Conservation (phyloP, 2,113 vertebrate genomes). For the Pedetes capensis region DNA sequence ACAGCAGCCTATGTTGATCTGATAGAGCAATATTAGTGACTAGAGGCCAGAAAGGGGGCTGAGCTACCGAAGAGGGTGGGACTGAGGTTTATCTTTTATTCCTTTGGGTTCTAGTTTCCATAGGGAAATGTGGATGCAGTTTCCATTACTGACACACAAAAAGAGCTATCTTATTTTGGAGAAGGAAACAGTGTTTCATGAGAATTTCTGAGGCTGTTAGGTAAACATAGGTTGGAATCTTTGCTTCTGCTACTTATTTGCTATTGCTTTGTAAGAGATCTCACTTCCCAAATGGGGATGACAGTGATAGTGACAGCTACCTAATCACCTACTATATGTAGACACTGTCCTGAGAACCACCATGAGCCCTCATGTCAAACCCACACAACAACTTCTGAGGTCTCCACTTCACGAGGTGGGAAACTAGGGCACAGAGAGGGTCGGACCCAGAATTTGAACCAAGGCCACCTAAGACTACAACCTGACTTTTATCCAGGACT, state of each 20-base stretch:
- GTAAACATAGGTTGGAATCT: neutral
- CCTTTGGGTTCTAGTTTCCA: neutral
- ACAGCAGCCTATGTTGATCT: neutral
- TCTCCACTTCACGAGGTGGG: neutral
- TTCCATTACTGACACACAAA: neutral
- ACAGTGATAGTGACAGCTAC: neutral
- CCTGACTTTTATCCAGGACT: neutral
- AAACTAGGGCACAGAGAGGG: neutral
- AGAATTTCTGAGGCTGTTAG: neutral
- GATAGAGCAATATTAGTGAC: neutral
- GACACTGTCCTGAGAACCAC: neutral
- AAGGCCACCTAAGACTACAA: neutral
- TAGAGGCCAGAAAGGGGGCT: neutral
- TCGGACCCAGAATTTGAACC: neutral
- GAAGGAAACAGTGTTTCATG: neutral
- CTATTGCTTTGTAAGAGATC: neutral
- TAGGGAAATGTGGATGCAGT: neutral
- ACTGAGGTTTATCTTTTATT: neutral
- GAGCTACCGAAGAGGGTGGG: neutral
- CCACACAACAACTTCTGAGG: neutral
- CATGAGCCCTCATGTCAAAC: neutral
- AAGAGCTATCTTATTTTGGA: slow-evolving; percentile 25
- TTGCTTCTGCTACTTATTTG: neutral
- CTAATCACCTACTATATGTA: neutral
- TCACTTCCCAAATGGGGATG: neutral